Evolutionary conservation across 2,797 vertebrate genomes (phyloP), one percentile per base, ranked within the genome.

Genomic region (Danio kyathit): DNA sequence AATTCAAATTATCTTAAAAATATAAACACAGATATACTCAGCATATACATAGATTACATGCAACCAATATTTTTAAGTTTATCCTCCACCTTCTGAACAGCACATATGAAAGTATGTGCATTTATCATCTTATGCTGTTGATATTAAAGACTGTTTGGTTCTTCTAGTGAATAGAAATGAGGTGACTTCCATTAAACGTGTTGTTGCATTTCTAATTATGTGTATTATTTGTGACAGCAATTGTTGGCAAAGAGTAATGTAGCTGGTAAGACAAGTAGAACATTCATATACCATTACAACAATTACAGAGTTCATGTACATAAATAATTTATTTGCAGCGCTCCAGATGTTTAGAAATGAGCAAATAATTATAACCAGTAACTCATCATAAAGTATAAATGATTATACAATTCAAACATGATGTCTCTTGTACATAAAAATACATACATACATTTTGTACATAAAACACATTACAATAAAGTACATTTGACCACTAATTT

Each of bases 241-340:
- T 19, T 43, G 54, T 72, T 19, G 0, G 12, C 54, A 44, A 38
- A 48, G 43, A 60, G 48, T 61, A 38, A 49, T 48, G 43, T 48
- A 21, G 56, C 19, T 60, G 19, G 44, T 38, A 60, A 48, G 19
- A 74, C 52, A 43, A 16, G 40, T 57, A 52, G 11, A 56, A 57
- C 70, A 57, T 44, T 72, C 7, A 72, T 52, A 72, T 19, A 72
- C 40, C 38, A 74, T 49, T 60, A 48, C 38, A 49, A 61, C 57
- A 61, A 40, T 38, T 61, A 49, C 8, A 56, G 51, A 40, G 2
- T 19, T 14, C 48, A 76, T 44, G 0, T 14, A 52, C 21, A 7
- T 16, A 65, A 43, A 44, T 51, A 19, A 14, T 44, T 6, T 41
- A 60, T 13, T 19, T n/a, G 7, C 43, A 60, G 9, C 38, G 57